Base-by-base conservation (phyloP, 2,888 invertebrate species). In the Aporophyla nigra region DNA sequence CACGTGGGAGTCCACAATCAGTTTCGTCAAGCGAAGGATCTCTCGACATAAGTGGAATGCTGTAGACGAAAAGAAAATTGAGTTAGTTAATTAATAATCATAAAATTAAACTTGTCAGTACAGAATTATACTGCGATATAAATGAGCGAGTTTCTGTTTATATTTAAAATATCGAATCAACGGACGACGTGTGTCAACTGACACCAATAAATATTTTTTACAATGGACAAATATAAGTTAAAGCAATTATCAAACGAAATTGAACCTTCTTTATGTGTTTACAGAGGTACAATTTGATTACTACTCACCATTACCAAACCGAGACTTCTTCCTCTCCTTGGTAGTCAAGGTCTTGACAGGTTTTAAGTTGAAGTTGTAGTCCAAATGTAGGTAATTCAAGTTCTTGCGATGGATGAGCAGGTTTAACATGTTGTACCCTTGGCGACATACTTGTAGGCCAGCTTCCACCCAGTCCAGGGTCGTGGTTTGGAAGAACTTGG, bases 401-500 rank as follows among this genome's bases (percentile, higher is more conserved):
- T 99, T 99, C 96, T 99, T 99, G 82, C 99, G 98, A 95, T 99
- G 99, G 92, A 99, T 99, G 85, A 99, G 97, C 81, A 99, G 97
- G 94, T 99, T 99, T 83, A 99, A 96, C 99, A 99, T 99, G 95
- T 99, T 99, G 96, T 99, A 99, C 5, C 99, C 99, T 95, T 99
- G 99, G 0, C 99, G 97, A 93, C 99, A 99, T 2, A 99, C 99
- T 97, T 99, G 99, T 63, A 99, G 96, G 7, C 99, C 99, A 19
- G 99, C 99, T 95, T 99, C 99, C 4, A 99, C 99, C 99, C 99
- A 99, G 96, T 99, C 99, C 87, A 99, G 96, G 0, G 99, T 99
- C 0, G 99, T 99, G 0, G 99, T 99, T 98, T 99, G 99, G 97
- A 99, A 99, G 97, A 99, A 99, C 95, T 99, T 99, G 0, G 99